Conservation (phyloP, 2,113 vertebrate genomes). For the Rhineura floridana region DNA sequence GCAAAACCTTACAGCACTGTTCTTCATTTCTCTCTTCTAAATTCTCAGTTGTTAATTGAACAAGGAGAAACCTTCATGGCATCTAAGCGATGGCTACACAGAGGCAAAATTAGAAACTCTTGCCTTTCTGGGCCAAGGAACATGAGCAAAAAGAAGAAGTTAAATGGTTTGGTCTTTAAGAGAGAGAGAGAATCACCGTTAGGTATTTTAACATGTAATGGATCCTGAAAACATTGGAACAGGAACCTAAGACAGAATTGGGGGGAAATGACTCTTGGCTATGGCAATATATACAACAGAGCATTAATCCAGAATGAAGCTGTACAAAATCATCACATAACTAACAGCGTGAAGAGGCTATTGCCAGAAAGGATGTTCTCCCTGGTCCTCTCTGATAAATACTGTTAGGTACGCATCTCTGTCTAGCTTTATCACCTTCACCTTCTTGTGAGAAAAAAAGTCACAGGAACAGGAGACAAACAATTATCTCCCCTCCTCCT, state of each 20-base stretch:
- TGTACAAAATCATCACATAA: constrained; percentile 29
- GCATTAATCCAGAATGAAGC: constrained; percentile 21
- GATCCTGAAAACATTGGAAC: constrained; percentile 26
- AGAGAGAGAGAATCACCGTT: not conserved
- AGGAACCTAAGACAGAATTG: not conserved
- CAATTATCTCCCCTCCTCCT: constrained; percentile 3
- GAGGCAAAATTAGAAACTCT: constrained; percentile 27
- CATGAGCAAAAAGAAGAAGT: constrained; percentile 14
- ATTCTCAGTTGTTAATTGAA: constrained; percentile 10
- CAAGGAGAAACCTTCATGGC: constrained; percentile 25
- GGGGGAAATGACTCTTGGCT: constrained; percentile 17
- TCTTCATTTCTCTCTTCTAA: constrained; percentile 41
- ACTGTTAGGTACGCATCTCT: not conserved
- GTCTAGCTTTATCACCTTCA: not conserved
- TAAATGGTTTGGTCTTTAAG: constrained; percentile 9
- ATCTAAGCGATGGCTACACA: constrained; percentile 7
- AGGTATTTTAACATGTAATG: not conserved
- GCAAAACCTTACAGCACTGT: constrained; percentile 19
- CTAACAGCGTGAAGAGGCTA: not conserved
- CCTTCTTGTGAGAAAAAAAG: not conserved
- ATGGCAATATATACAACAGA: constrained; percentile 30
- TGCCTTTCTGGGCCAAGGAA: constrained; percentile 7
- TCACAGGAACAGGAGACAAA: not conserved
- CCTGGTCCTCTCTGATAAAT: not conserved
- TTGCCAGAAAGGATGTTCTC: not conserved